These are phyloP conservation scores for Odocoileus hemionus DNA, from an alignment of 2,113 vertebrate genomes.

Conservation along the genomic window DNA sequence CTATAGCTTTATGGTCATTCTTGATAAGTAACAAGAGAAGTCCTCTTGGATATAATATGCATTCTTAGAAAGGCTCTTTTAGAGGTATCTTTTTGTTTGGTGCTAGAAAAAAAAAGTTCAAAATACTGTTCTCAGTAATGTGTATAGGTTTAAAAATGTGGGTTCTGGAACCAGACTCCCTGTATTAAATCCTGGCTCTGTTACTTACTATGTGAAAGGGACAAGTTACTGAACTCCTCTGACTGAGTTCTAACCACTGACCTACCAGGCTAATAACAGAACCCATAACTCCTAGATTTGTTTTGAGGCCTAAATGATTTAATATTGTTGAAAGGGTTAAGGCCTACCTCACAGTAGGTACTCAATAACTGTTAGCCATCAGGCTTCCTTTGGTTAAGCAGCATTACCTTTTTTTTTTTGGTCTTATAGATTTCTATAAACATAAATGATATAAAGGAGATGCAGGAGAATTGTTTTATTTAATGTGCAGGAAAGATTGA, in stretches of 20 bases:
- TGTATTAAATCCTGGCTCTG: not conserved
- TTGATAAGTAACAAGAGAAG: not conserved
- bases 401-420: slow-evolving; percentile 5
- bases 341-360: not conserved
- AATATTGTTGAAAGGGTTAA: not conserved
- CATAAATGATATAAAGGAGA: not conserved
- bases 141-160: not conserved
- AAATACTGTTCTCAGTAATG: not conserved
- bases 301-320: not conserved
- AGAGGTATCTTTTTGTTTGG: not conserved
- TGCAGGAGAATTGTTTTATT: not conserved
- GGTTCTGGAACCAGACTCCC: not conserved
- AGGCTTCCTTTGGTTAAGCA: not conserved
- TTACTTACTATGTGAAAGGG: not conserved
- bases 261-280: not conserved
- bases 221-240: not conserved
- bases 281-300: not conserved
- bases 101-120: not conserved
- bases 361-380: not conserved
- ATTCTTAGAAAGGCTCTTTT: not conserved
- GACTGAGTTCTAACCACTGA: not conserved
- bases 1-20: not conserved
- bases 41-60: not conserved
- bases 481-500: not conserved
- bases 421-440: not conserved